Base-by-base conservation (phyloP, 2,888 invertebrate genomes). In the Hemistola chrysoprasaria region DNA sequence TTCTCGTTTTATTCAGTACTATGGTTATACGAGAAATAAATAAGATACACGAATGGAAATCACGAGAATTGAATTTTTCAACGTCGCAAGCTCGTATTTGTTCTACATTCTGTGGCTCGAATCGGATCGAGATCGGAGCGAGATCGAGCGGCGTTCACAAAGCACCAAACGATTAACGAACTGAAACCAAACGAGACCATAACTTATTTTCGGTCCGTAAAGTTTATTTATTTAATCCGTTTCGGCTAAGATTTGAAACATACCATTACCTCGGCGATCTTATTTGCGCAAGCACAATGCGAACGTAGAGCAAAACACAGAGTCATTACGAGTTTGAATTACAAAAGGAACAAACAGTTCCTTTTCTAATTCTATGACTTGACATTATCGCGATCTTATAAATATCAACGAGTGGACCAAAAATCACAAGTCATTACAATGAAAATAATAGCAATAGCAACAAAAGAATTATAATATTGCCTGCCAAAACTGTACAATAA, bases 21-120 rank as follows among this genome's bases (percentile, higher is more conserved):
- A n/a, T n/a, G n/a, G n/a, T n/a, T n/a, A n/a, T n/a, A n/a, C n/a
- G 51, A 72, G 66, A 73, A 79, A 81, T 78, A 82, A 85, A 85
- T 78, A 77, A 78, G 75, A 71, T 67, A 77, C 84, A 83, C 82
- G 84, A 84, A 74, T 72, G 65, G 77, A 84, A 82, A 85, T 83
- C 86, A 85, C 86, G 86, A 82, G 75, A 65, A 70, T 63, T 70
- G 77, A 76, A 85, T 85, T 86, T 86, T 85, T 85, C 84, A 84
- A 83, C 76, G 82, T 86, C 81, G 65, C 59, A 57, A 65, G 2
- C 16, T 16, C 16, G 16, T 63, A n/a, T n/a, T n/a, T n/a, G n/a
- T n/a, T n/a, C n/a, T n/a, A n/a, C n/a, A n/a, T n/a, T n/a, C n/a
- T n/a, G n/a, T n/a, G n/a, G n/a, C n/a, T n/a, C n/a, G n/a, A n/a